Evolutionary conservation across 2,888 invertebrate genomes (phyloP).

Genomic region (Hydriomena furcata): DNA sequence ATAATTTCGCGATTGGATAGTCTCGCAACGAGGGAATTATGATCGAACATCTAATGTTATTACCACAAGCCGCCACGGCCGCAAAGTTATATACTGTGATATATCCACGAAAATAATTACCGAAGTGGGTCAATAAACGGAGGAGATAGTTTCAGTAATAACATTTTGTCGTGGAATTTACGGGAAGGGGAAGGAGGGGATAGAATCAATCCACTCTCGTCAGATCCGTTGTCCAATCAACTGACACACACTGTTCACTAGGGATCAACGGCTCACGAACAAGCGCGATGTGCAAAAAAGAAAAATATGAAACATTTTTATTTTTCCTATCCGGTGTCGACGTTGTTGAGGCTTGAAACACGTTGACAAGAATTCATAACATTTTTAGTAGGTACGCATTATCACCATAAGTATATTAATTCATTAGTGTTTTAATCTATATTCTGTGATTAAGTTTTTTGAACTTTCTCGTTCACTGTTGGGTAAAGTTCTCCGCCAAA

Average conservation of each 20-base stretch:
- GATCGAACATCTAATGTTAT: conserved; percentile 38
- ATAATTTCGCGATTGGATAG: conserved; percentile 32
- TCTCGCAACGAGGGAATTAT: conserved; percentile 27
- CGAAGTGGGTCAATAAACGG: conserved; percentile 63
- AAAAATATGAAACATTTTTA: conserved; percentile 36
- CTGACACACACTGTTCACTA: conserved; percentile 72
- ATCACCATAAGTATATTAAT: too few species aligned
- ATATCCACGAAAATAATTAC: conserved; percentile 50
- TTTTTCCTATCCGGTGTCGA: conserved; percentile 41
- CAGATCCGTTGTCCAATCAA: conserved; percentile 78
- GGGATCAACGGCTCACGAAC: conserved; percentile 60
- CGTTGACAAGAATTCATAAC: conserved; percentile 46
- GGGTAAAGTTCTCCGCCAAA: too few species aligned
- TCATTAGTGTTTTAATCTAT: too few species aligned
- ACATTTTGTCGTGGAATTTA: conserved; percentile 67
- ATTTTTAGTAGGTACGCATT: too few species aligned
- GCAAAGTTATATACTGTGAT: conserved; percentile 40
- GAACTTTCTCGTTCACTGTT: too few species aligned
- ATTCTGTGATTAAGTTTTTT: too few species aligned
- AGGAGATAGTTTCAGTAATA: conserved; percentile 70
- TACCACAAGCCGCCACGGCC: conserved; percentile 27
- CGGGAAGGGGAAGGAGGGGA: conserved; percentile 41
- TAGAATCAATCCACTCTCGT: conserved; percentile 79
- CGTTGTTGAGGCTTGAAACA: conserved; percentile 23
- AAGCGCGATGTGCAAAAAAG: conserved; percentile 45